These are phyloP conservation scores for Pachyuromys duprasi DNA, from an alignment of 2,797 vertebrate genomes.

Conservation along the genomic window DNA sequence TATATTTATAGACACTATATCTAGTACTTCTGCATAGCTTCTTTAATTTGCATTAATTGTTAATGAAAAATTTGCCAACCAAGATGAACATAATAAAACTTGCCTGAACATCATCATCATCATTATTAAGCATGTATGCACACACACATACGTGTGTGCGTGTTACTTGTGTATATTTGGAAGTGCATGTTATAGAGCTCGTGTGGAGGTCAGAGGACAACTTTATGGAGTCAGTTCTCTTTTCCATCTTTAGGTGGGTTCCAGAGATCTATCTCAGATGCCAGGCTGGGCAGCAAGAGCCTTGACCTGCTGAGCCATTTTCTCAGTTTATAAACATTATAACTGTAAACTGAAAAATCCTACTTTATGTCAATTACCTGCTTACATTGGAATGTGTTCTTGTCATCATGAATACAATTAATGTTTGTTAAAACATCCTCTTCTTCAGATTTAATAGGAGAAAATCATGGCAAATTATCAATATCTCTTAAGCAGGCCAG, in stretches of 20 bases:
- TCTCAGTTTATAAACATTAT: not conserved
- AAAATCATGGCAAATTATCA: conserved; percentile 21
- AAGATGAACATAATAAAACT: conserved; percentile 1
- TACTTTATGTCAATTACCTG: conserved; percentile 46
- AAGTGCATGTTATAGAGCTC: not conserved
- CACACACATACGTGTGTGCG: not conserved
- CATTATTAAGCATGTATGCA: not conserved
- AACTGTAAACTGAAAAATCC: not conserved
- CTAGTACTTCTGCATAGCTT: not conserved
- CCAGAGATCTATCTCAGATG: not conserved
- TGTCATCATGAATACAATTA: not conserved
- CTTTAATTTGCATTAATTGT: conserved; percentile 11
- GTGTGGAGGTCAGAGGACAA: not conserved
- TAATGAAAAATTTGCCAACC: not conserved
- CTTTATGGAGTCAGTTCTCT: not conserved
- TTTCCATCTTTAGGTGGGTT: not conserved
- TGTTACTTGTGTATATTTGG: not conserved
- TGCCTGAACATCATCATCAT: conserved; percentile 40
- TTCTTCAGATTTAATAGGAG: conserved; percentile 52
- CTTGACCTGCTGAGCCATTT: not conserved
- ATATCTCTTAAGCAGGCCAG: not conserved
- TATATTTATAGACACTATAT: conserved; percentile 13
- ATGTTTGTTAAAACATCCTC: not conserved
- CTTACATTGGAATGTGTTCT: conserved; percentile 21
- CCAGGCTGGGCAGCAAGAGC: not conserved